Evolutionary conservation across 2,113 vertebrate genomes (phyloP), one percentile per base, ranked within the genome.

Genomic region (Ondatra zibethicus): DNA sequence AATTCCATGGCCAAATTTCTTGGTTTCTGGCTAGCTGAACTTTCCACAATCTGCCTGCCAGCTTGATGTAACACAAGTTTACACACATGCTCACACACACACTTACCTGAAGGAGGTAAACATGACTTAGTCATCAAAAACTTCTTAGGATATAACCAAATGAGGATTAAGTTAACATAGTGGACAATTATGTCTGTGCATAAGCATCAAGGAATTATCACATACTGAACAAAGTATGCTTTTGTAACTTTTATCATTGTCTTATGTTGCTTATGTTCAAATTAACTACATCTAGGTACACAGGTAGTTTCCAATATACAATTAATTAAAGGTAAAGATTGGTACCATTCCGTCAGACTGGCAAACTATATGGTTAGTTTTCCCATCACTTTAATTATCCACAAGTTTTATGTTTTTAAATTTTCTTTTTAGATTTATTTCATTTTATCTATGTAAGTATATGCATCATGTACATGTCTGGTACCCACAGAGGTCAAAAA

Each of bases 351-450:
- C 14, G 8, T 86, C 72, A 81, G 42, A 91, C 42, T 76, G 29
- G 61, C 27, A 93, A 91, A 89, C n/a, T 47, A 23, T 81, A 5
- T 50, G 36, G 25, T 76, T 47, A 70, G 33, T 94, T 90, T 94
- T 68, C 31, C 50, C 73, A 95, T 42, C 29, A 80, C 31, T 87
- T 91, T 73, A 88, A 95, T 89, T 55, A 88, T 36, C n/a, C 70
- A 31, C n/a, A 94, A 93, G 50, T 61, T 61, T 27, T 31, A 17
- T 75, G 77, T 55, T 82, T 95, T 61, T 39, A 39, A n/a, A 27
- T 82, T 39, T 61, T 82, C 52, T 39, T 82, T 39, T 82, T 13
- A n/a, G 10, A 55, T 81, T n/a, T 80, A 55, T 55, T 55, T 82
- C 25, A 82, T 58, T 58, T 58, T 39, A 61, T 82, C 11, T 58